Conservation (phyloP, 2,888 invertebrate species). For the Lycia hirtaria region DNA sequence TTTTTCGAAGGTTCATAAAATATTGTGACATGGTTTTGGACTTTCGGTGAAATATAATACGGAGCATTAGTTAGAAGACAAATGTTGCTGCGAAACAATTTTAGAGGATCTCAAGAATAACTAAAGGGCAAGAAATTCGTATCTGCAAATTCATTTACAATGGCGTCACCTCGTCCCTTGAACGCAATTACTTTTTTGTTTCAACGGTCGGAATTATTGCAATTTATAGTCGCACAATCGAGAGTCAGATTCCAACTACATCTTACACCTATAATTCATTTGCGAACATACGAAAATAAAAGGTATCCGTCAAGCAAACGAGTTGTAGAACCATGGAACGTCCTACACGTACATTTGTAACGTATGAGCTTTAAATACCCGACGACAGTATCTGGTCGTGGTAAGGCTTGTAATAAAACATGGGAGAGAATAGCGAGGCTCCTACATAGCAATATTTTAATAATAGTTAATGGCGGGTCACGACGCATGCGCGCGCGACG, state of each 20-base stretch:
- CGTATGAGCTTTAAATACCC: slow-evolving; percentile 79
- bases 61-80: slow-evolving; percentile 29
- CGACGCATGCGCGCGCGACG: slow-evolving; percentile 72
- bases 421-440: slow-evolving; percentile 79
- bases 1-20: slow-evolving; percentile 55
- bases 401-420: slow-evolving; percentile 77
- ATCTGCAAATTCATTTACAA: slow-evolving; percentile 49
- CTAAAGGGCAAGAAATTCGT: slow-evolving; percentile 34
- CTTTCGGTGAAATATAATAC: slow-evolving; percentile 35
- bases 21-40: slow-evolving; percentile 39
- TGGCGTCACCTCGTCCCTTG: slow-evolving; percentile 50
- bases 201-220: slow-evolving; percentile 63
- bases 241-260: slow-evolving; percentile 68
- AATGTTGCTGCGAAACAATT: slow-evolving; percentile 27
- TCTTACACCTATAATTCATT: slow-evolving; percentile 77
- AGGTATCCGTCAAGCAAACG: slow-evolving; percentile 58
- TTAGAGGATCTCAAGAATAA: slow-evolving; percentile 33
- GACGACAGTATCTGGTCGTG: slow-evolving; percentile 78
- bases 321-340: slow-evolving; percentile 56
- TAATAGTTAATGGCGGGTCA: slow-evolving; percentile 83
- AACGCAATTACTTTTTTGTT: slow-evolving; percentile 64
- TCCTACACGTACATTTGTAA: slow-evolving; percentile 79
- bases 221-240: slow-evolving; percentile 70
- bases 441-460: slow-evolving; percentile 82
- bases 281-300: slow-evolving; percentile 69